These are phyloP conservation scores for Diplodus puntazzo DNA, from an alignment of 2,797 vertebrate species.

Conservation along the genomic window DNA sequence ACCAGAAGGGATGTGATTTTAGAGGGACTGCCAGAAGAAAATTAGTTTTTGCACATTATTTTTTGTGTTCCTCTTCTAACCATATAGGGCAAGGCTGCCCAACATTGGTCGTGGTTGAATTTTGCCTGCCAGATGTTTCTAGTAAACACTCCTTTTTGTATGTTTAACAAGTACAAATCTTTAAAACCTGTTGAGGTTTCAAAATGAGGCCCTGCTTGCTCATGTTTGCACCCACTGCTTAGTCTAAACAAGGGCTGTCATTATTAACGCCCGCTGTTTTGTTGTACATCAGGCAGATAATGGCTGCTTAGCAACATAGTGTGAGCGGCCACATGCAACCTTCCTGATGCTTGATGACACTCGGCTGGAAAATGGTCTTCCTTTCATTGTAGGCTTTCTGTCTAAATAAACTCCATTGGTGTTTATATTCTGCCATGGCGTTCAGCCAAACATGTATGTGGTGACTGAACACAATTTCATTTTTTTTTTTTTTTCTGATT, in stretches of 20 bases:
- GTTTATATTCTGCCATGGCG: neutral
- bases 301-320: conserved; percentile 61
- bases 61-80: neutral
- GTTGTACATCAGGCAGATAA: conserved; percentile 56
- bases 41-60: neutral
- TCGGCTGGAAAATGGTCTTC: conserved; percentile 37
- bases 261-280: conserved; percentile 44
- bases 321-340: conserved; percentile 27
- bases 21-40: conserved; percentile 1
- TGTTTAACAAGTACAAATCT: neutral
- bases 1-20: neutral
- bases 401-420: conserved; percentile 45
- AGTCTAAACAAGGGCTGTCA: conserved; percentile 26
- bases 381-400: conserved; percentile 28
- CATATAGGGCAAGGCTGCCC: too few relatives aligned
- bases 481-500: neutral
- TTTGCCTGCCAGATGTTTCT: too few relatives aligned
- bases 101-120: too few relatives aligned
- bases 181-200: conserved; percentile 2
- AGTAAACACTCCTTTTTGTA: too few relatives aligned
- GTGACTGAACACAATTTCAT: conserved; percentile 5
- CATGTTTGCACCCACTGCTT: conserved; percentile 10
- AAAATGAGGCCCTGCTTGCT: conserved; percentile 6
- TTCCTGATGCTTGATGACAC: conserved; percentile 21
- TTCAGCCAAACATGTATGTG: neutral